Percentiles rank a stretch among this genome's conserved stretches.
phyloP scores from a whole-genome alignment of 1,140 invertebrate species.

The Drosophila hydei region DNA sequence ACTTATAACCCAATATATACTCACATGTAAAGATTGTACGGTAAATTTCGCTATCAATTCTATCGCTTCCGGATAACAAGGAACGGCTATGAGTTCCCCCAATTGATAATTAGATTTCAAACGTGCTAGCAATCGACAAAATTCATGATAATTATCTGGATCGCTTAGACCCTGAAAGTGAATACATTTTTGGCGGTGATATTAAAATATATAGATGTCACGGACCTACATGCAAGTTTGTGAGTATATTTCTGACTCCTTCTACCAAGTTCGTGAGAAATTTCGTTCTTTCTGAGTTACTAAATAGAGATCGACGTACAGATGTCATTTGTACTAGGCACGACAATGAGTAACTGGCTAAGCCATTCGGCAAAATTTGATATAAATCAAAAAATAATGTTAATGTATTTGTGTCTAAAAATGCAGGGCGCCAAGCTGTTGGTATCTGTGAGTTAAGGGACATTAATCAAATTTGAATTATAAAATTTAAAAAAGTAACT shows the following conservation, averaged over 20 bases:
- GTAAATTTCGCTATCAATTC: conserved; percentile 99
- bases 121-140: conserved; percentile 96
- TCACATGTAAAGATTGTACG: conserved; percentile 94
- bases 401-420: conserved; percentile 95
- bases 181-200: conserved; percentile 55
- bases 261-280: conserved; percentile 96
- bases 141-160: conserved; percentile 98
- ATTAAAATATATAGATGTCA: not conserved
- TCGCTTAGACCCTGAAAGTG: conserved; percentile 91
- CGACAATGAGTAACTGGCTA: conserved; percentile 95
- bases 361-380: conserved; percentile 91
- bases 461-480: conserved; percentile 1
- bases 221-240: conserved; percentile 91
- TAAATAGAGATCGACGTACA: conserved; percentile 97
- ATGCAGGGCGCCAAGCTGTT: conserved; percentile 96
- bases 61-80: conserved; percentile 97
- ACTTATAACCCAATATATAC: conserved; percentile 31
- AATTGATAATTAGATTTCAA: conserved; percentile 99
- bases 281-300: conserved; percentile 96
- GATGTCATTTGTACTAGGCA: conserved; percentile 99
- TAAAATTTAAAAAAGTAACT: conserved; percentile 1
- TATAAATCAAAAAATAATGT: conserved; percentile 98
- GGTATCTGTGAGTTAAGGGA: conserved; percentile 89
- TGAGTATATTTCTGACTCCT: conserved; percentile 96
- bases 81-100: conserved; percentile 97